phyloP scores from a whole-genome alignment of 2,888 invertebrate genomes.

The Eledona agricola region DNA sequence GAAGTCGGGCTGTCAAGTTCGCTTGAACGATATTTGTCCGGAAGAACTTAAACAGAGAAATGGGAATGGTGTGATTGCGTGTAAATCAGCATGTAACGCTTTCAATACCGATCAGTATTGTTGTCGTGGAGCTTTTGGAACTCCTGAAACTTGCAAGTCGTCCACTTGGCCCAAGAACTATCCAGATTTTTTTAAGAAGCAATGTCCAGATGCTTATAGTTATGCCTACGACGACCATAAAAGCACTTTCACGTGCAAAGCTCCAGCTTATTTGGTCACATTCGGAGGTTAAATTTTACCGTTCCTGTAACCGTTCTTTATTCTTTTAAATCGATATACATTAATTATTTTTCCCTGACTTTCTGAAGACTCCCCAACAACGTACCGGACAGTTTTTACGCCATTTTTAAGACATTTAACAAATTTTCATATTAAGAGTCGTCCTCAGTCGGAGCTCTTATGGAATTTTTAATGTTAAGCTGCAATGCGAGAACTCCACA shows the following conservation, averaged over 20 bases:
- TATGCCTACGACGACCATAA: slow-evolving; percentile 66
- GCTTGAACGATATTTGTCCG: slow-evolving; percentile 60
- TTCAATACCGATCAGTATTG: slow-evolving; percentile 64
- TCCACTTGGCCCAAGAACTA: slow-evolving; percentile 57
- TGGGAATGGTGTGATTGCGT: slow-evolving; percentile 56
- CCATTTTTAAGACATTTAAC: too few species aligned
- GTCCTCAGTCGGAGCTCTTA: too few species aligned
- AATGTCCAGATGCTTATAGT: slow-evolving; percentile 66
- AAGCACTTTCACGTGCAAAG: slow-evolving; percentile 63
- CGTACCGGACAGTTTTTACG: too few species aligned
- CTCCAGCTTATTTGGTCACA: slow-evolving; percentile 51
- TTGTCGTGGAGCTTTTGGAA: slow-evolving; percentile 60
- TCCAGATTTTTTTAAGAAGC: slow-evolving; percentile 61
- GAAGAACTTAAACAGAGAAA: slow-evolving; percentile 51
- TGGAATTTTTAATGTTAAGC: too few species aligned
- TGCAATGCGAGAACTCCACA: too few species aligned
- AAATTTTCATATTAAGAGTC: too few species aligned
- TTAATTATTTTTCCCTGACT: too few species aligned
- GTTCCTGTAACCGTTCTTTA: too few species aligned
- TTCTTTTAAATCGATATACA: too few species aligned
- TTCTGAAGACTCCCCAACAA: too few species aligned
- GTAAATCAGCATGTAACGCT: slow-evolving; percentile 63
- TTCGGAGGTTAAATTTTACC: slow-evolving; percentile 52
- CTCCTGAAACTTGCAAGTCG: slow-evolving; percentile 60
- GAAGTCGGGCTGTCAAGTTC: slow-evolving; percentile 53